Base-by-base conservation (phyloP, 23 tunicate species). In the Pegea sp. region DNA sequence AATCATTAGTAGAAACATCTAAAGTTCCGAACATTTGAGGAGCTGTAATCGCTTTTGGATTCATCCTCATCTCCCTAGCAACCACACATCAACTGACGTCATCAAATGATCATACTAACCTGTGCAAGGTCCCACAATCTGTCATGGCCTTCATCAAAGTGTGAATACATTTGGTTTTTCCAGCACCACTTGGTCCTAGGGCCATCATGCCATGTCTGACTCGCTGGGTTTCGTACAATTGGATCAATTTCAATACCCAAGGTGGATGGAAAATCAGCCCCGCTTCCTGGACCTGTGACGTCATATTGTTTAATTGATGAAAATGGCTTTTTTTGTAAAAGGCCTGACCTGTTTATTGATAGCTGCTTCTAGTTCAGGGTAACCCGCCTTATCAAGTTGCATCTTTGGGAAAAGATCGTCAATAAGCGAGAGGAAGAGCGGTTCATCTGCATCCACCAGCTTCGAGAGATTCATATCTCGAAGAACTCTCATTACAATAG, bases 151-250 rank as follows among this genome's bases (percentile, higher is more conserved):
- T 91, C 99, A 91, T 91, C 27, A 91, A 65, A 13, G 59, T 64
- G 59, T 72, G 57, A 49, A 91, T 91, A 62, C 91, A 79, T 58
- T 73, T 91, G 16, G 99, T 78, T 49, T 91, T 91, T 23, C 99
- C 99, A 11, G 99, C 99, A 23, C 99, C 99, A 48, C 93, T 78
- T 20, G 99, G 99, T 22, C 99, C 99, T 58, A 91, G 61, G 2
- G 91, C 99, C 99, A 91, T 91, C 99, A 91, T 91, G 0, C 99
- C 99, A 69, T 91, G 99, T 24, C 99, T 74, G 18, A 91, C 99
- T 6, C 99, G 69, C 60, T 91, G 99, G 4, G 99, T 91, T 34
- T 91, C 99, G 57, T 62, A 91, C 50, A 75, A 46, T 49, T 87
- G 88, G 50, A 87, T 87, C 20, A 87, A 56, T 54, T 91, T 91